These are phyloP conservation scores for Ctenomys sociabilis DNA, from an alignment of 2,113 vertebrate species.

Conservation along the genomic window DNA sequence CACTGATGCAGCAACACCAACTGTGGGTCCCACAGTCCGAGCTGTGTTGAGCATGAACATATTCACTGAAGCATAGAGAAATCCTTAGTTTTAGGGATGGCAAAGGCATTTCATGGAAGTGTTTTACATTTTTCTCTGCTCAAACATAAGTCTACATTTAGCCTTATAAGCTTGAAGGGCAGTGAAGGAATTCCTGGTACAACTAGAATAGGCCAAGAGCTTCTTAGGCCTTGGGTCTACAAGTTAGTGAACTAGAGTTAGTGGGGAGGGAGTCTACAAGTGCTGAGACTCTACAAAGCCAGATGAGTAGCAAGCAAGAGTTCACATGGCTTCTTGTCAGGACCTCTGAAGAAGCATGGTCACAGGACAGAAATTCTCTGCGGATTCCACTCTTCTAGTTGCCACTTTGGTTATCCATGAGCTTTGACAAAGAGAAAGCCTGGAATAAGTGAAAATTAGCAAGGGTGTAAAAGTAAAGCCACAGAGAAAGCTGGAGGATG, in stretches of 20 bases:
- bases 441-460: background rate
- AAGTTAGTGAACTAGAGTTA: background rate
- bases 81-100: background rate
- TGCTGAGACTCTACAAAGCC: background rate
- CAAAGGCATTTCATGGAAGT: background rate
- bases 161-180: background rate
- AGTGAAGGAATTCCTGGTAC: background rate
- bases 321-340: background rate
- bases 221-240: background rate
- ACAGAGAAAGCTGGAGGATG: background rate
- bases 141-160: constrained; percentile 11
- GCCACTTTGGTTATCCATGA: background rate
- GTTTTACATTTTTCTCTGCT: background rate
- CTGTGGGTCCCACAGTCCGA: background rate
- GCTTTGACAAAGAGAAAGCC: background rate
- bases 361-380: background rate
- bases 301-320: background rate
- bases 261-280: background rate
- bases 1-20: background rate
- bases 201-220: background rate
- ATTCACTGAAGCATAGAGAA: background rate
- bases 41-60: background rate
- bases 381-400: background rate
- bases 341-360: background rate
- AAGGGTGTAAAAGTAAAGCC: background rate